Base-by-base conservation (phyloP, 2,888 invertebrate genomes). In the Drosophila testacea region DNA sequence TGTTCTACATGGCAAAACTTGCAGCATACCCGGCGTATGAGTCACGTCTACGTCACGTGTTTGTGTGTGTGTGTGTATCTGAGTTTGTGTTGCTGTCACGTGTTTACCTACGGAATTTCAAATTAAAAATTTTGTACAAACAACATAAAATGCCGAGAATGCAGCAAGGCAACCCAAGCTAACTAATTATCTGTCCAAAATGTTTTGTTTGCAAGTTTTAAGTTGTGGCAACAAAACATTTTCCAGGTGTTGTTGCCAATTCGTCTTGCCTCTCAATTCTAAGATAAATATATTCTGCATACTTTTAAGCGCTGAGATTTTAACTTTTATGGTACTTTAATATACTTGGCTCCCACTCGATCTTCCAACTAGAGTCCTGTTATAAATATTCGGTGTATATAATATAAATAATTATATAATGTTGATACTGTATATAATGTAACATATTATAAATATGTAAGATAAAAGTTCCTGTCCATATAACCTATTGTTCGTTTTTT, bases 111-210 rank as follows among this genome's bases (percentile, higher is more conserved):
- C 11, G 61, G 27, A 61, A 55, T 67, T 61, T 48, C 42, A 67
- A 67, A 67, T 67, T 67, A 67, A 54, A 67, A 61, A 61, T 60
- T 60, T 16, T 65, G 32, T 47, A 38, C 54, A 47, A 46, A 47
- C 32, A 13, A 61, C 48, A 66, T 48, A 52, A 66, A 67, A 62
- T 48, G 48, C 11, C 0, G 16, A 30, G 50, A 54, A 67, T 67
- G 54, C 61, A 34, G 38, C 52, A 47, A 28, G 9, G 39, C 28
- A 28, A 16, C 16, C 10, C 28, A 28, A 39, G 48, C n/a, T 36
- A 56, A 63, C 56, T 63, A 63, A 63, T 63, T 63, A 63, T 47
- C 46, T 56, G 46, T 50, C 50, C 46, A 54, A 55, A 62, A 51
- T 60, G 51, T 51, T 60, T 47, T 47, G 34, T 46, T 46, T 38